phyloP scores from a whole-genome alignment of 1,140 invertebrate species.

The Euglossa dilemma region DNA sequence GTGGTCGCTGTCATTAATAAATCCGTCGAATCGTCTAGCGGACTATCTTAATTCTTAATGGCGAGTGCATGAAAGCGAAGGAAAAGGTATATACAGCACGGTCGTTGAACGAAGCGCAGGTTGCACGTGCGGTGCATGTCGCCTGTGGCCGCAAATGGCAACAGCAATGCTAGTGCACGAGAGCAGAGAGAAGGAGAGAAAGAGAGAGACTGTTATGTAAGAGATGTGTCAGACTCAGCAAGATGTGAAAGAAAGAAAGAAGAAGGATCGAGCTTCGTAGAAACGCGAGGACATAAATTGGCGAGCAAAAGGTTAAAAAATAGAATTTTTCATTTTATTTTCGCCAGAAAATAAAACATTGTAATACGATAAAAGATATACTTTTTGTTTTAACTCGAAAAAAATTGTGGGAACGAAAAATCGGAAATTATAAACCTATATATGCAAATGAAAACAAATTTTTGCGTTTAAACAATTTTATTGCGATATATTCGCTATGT shows the following conservation, averaged over 20 bases:
- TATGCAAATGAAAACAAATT: too few relatives aligned
- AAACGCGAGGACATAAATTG: constrained; percentile 31
- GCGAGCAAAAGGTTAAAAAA: constrained; percentile 4
- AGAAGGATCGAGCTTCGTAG: constrained; percentile 16
- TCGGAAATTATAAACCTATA: too few relatives aligned
- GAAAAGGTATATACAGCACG: constrained; percentile 38
- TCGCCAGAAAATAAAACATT: constrained; percentile 5
- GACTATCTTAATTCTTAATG: neutral
- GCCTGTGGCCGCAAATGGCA: constrained; percentile 36
- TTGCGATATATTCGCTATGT: too few relatives aligned
- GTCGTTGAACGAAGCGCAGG: constrained; percentile 56
- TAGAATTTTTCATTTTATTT: too few relatives aligned
- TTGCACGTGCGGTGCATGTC: constrained; percentile 39
- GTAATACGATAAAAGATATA: too few relatives aligned
- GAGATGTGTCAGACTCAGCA: constrained; percentile 52
- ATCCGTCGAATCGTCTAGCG: neutral
- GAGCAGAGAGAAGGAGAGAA: too few relatives aligned
- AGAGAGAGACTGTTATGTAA: constrained; percentile 68
- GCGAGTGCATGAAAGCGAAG: constrained; percentile 22
- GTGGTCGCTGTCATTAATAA: too few relatives aligned
- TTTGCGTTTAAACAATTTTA: too few relatives aligned
- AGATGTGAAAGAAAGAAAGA: neutral
- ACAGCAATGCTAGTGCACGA: constrained; percentile 38
- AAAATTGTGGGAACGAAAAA: too few relatives aligned
- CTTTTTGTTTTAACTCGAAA: too few relatives aligned